These are phyloP conservation scores for Oostethus manadensis DNA, from an alignment of 2,113 vertebrate genomes.

Conservation along the genomic window DNA sequence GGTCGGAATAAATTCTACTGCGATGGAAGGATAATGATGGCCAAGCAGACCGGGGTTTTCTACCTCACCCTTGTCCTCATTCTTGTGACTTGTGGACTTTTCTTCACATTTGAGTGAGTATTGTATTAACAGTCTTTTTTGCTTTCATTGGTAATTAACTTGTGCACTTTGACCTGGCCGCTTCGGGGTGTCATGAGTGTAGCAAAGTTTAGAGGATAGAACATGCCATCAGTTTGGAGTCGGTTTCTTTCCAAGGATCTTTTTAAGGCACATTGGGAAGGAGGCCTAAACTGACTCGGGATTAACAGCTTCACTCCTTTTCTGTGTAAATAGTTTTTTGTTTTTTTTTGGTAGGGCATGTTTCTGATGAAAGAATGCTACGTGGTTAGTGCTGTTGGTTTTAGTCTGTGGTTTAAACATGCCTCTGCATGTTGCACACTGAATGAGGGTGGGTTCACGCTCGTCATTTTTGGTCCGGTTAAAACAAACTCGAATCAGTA, in stretches of 20 bases:
- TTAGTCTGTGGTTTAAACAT: not conserved
- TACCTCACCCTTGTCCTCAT: conserved; percentile 96
- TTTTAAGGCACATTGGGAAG: conserved; percentile 20
- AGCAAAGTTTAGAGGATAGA: conserved; percentile 17
- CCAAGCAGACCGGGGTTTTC: conserved; percentile 95
- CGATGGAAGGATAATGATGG: conserved; percentile 98
- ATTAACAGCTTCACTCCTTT: conserved; percentile 11
- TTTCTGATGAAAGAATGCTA: not conserved
- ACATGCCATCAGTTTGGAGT: conserved; percentile 14
- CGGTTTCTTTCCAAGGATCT: conserved; percentile 14
- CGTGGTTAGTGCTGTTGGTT: conserved; percentile 13
- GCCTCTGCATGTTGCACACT: not conserved
- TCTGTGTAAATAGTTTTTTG: not conserved
- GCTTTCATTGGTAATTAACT: conserved; percentile 3
- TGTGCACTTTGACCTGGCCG: conserved; percentile 13
- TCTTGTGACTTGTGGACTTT: conserved; percentile 94
- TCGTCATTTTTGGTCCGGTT: too few species aligned
- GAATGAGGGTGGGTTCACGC: conserved; percentile 1
- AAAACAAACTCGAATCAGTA: too few species aligned
- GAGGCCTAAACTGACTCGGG: conserved; percentile 14
- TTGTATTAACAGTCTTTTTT: not conserved
- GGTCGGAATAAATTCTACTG: conserved; percentile 98
- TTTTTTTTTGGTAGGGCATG: not conserved
- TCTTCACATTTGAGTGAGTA: conserved; percentile 99
- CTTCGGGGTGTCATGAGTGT: conserved; percentile 14